Conservation (phyloP, 1,140 invertebrate species). For the Ostrea edulis region DNA sequence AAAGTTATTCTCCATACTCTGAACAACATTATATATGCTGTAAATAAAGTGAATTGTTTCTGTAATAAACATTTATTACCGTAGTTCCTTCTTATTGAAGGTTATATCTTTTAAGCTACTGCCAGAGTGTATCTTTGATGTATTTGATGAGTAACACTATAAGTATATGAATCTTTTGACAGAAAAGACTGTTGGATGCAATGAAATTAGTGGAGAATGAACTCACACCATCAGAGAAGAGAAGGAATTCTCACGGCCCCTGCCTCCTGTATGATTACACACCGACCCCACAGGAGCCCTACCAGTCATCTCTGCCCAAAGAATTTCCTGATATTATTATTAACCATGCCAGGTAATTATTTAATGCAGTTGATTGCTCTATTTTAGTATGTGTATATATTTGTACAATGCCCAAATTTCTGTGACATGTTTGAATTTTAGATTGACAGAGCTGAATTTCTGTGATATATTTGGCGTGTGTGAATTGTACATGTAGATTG, state of each 20-base stretch:
- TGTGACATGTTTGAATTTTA: slow-evolving; percentile 49
- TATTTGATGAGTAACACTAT: no score
- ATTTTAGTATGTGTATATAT: neutral
- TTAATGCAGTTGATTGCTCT: neutral
- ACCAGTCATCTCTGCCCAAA: slow-evolving; percentile 81
- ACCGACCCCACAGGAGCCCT: slow-evolving; percentile 81
- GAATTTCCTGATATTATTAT: slow-evolving; percentile 85
- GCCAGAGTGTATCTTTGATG: no score
- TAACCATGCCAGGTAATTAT: slow-evolving; percentile 81
- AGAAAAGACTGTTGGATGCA: slow-evolving; percentile 85
- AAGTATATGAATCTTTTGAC: no score
- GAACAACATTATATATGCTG: no score
- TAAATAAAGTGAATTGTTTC: no score
- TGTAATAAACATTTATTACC: no score
- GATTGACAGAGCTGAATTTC: slow-evolving; percentile 60
- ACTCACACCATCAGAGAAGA: slow-evolving; percentile 87
- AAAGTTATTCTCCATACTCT: no score
- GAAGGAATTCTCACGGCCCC: slow-evolving; percentile 90
- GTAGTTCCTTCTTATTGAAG: no score
- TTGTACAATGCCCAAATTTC: neutral
- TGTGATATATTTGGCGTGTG: neutral
- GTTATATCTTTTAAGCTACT: no score
- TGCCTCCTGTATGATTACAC: slow-evolving; percentile 89
- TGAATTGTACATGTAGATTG: slow-evolving; percentile 60
- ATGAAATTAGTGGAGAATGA: slow-evolving; percentile 86